Base-by-base conservation (phyloP, 1,140 invertebrate genomes). In the Caerostris darwini region DNA sequence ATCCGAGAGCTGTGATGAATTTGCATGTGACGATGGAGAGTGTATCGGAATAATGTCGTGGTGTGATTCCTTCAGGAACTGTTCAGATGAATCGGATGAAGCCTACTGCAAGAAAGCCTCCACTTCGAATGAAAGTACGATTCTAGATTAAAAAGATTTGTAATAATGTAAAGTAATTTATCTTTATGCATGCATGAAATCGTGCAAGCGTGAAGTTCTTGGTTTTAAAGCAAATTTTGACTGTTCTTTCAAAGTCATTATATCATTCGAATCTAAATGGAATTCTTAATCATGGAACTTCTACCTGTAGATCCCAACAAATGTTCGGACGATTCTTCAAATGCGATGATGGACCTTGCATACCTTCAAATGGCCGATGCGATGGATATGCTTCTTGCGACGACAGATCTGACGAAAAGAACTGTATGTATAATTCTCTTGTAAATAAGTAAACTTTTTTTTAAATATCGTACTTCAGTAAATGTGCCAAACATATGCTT, bases 291-390 rank as follows among this genome's bases (percentile, higher is more conserved):
- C 17, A 2, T 64, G 61, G 34, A 34, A 34, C 34, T 34, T 34
- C 34, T 2, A 34, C 34, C 0, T 34, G 19, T 54, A 90, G 88
- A 90, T 90, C 88, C 88, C 2, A 90, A 90, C 54, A 57, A 56
- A 8, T 90, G 88, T 34, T 17, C 1, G 12, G 5, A 0, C 17
- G 54, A 0, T 81, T 81, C n/a, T 81, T 81, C 53, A 19, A 19
- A 17, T 92, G 77, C 17, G 6, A 34, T 7, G 53, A 61, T 67
- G 81, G 90, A 56, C 12, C 17, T 53, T 92, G 90, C 59, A 92
- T 92, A 59, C 90, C 90, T 5, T 6, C 53, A 7, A 56, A 3
- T 2, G 90, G 90, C 14, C 0, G 10, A 53, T 92, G 90, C 19
- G 81, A 92, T 85, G 81, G 81, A 10, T 61, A 7, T n/a, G 0